phyloP scores from a whole-genome alignment of 1,140 invertebrate species.

The Euura saliciscinereae region DNA sequence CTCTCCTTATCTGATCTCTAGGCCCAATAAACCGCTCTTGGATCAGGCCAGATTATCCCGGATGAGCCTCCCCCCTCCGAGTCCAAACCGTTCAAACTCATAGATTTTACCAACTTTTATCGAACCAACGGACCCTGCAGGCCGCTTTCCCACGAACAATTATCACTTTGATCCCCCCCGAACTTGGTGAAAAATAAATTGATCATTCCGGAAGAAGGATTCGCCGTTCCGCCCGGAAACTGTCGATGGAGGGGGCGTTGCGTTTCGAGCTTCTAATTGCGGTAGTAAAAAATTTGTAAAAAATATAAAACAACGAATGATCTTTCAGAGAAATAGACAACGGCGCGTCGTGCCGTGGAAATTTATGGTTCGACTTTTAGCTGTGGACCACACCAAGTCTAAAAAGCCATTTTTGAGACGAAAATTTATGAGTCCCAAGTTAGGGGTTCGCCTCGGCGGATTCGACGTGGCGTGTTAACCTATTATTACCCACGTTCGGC shows the following conservation, averaged over 20 bases:
- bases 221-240: neutral
- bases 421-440: neutral
- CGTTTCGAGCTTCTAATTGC: neutral
- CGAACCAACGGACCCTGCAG: neutral
- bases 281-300: neutral
- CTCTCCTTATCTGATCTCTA: constrained; percentile 24
- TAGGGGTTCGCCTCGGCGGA: neutral
- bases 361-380: neutral
- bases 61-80: neutral
- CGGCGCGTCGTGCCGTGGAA: neutral
- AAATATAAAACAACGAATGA: no score
- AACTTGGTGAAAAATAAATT: no score
- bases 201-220: neutral
- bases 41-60: neutral
- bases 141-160: no score
- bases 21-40: constrained; percentile 4
- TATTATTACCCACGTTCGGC: neutral
- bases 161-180: no score
- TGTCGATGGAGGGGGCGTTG: neutral
- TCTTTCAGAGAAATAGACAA: no score
- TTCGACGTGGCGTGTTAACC: constrained; percentile 6
- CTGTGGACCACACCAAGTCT: neutral
- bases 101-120: constrained; percentile 1
- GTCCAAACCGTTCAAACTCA: neutral
- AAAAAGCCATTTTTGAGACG: neutral